Evolutionary conservation across 2,888 invertebrate species (phyloP), one percentile per base, ranked within the genome.

Genomic region (Drosophila neonasuta): DNA sequence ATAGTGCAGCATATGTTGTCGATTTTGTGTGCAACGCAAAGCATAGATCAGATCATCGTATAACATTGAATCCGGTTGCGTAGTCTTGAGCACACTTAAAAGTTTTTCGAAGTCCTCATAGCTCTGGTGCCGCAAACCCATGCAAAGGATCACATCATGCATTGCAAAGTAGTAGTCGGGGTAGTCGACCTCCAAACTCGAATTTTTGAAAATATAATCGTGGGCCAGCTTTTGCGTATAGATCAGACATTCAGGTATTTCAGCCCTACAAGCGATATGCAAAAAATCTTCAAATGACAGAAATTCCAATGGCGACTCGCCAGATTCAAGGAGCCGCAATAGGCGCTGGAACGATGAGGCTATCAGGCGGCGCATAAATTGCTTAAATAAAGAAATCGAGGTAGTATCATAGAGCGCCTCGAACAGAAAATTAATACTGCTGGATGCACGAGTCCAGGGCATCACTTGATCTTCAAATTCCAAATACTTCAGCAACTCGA

Each of bases 361-460:
- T 0, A 90, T 64, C 8, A 90, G 64, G 5, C 77, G 79, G 0
- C 88, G 79, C 0, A 89, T 67, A 48, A 89, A 90, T 20, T 79
- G 71, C 8, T 85, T 87, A 49, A 81, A 90, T 55, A 79, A 62
- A 3, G 79, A 71, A 44, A 80, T 72, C 0, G 88, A 74, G 0
- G 65, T 29, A 2, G 89, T 88, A 32, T 81, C 86, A 32, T 66
- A 79, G 0, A 90, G 71, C 64, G 88, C 86, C 0, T 42, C 24
- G 1, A 67, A 55, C 6, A 90, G 50, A 6, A 80, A 76, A 0
- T 72, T 63, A 1, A 90, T 78, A 0, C 77, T 79, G 10, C 88
- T 82, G 1, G 76, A 63, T 0, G 94, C 95, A 0, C 94, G 91
- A 42, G 92, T 91, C 94, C 96, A 96, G 0, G 96, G 95, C 17